A percentile compares a stretch with the other conserved stretches of the same genome.
Evolutionary conservation across 2,113 vertebrate genomes (phyloP).

Genomic region (Petrocephalus zakoni): DNA sequence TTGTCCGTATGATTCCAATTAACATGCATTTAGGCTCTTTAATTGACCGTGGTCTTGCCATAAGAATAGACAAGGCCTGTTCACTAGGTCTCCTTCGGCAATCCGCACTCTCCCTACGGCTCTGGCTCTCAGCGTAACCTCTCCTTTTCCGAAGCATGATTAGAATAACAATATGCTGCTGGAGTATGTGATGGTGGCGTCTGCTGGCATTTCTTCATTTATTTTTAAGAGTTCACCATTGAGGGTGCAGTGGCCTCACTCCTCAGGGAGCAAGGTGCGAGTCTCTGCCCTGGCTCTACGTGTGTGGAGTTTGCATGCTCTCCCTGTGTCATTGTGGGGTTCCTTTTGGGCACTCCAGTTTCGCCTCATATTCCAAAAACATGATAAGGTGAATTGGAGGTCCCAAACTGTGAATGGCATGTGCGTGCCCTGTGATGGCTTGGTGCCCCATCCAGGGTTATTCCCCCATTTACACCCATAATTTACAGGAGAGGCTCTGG

Average conservation of each 20-base stretch:
- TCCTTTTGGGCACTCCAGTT: background rate
- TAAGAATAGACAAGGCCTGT: background rate
- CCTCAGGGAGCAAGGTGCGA: background rate
- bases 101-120: background rate
- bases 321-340: background rate
- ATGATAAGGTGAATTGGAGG: background rate
- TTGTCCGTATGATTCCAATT: background rate
- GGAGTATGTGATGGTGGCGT: background rate
- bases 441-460: background rate
- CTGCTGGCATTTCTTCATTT: constrained; percentile 1
- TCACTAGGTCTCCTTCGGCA: background rate
- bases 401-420: background rate
- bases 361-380: background rate
- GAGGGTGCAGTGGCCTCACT: background rate
- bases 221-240: background rate
- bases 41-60: background rate
- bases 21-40: background rate
- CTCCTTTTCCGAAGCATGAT: background rate
- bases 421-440: background rate
- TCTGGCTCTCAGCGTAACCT: background rate
- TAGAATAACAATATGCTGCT: background rate
- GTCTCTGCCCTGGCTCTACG: background rate
- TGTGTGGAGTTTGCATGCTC: background rate
- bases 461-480: background rate
- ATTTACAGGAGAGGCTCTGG: background rate